phyloP scores from a whole-genome alignment of 2,888 invertebrate genomes.

The Notodonta dromedarius region DNA sequence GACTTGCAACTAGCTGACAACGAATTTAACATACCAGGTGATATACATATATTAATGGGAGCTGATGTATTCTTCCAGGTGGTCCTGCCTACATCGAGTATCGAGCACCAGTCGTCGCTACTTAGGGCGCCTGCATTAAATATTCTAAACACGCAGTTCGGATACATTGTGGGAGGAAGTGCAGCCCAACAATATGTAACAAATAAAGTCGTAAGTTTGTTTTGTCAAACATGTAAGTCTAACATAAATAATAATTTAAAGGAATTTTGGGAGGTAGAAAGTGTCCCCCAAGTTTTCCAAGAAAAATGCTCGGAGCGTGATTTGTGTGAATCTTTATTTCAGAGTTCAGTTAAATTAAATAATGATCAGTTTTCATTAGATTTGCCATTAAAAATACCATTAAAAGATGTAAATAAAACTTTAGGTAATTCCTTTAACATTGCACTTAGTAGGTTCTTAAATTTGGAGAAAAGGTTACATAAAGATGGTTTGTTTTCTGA shows the following conservation, averaged over 20 bases:
- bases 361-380: constrained; percentile 21
- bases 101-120: not conserved
- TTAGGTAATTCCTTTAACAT: constrained; percentile 28
- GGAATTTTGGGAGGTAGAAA: constrained; percentile 11
- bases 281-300: constrained; percentile 19
- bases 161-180: not conserved
- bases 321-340: constrained; percentile 18
- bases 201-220: constrained; percentile 3
- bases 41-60: constrained; percentile 21
- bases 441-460: constrained; percentile 24
- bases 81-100: constrained; percentile 12
- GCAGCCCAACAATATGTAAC: not conserved
- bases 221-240: constrained; percentile 10
- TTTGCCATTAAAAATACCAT: constrained; percentile 22
- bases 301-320: constrained; percentile 20
- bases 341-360: constrained; percentile 13
- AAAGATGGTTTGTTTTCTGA: constrained; percentile 12
- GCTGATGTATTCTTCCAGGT: constrained; percentile 28
- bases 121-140: not conserved
- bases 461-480: constrained; percentile 22
- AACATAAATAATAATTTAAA: constrained; percentile 5
- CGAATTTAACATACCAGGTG: constrained; percentile 8
- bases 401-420: constrained; percentile 5
- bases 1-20: not conserved
- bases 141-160: not conserved